Percentiles rank a stretch among this genome's conserved stretches.
phyloP scores from a whole-genome alignment of 2,113 vertebrate species.

The Pluvianellus socialis region DNA sequence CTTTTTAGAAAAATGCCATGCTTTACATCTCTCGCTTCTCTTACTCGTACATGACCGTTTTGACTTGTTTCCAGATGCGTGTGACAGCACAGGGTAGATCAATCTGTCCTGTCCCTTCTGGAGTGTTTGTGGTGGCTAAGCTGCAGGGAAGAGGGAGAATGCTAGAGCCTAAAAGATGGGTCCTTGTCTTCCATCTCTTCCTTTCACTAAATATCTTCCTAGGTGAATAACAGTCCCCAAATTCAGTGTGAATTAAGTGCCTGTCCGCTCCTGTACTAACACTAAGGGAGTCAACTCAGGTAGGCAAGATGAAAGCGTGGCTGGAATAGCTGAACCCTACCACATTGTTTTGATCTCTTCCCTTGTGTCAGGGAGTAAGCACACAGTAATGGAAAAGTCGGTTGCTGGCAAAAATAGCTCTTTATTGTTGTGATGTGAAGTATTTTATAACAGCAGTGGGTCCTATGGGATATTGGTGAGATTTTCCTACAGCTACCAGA shows the following conservation, averaged over 20 bases:
- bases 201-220: neutral
- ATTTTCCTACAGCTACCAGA: neutral
- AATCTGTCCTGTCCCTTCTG: neutral
- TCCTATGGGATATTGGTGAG: neutral
- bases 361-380: neutral
- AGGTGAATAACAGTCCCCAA: neutral
- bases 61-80: neutral
- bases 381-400: neutral
- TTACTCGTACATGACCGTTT: neutral
- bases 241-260: neutral
- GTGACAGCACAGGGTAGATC: neutral
- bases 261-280: rapidly evolving
- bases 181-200: neutral
- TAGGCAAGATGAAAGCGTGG: neutral
- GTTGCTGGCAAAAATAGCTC: neutral
- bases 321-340: neutral
- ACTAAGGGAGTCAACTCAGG: neutral
- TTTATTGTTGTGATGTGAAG: neutral
- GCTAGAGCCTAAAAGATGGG: rapidly evolving
- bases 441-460: neutral
- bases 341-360: neutral
- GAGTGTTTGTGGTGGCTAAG: neutral
- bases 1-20: neutral
- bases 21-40: neutral
- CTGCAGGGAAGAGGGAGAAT: neutral